These are phyloP conservation scores for Tachina lurida DNA, from an alignment of 2,888 invertebrate genomes.

Conservation along the genomic window DNA sequence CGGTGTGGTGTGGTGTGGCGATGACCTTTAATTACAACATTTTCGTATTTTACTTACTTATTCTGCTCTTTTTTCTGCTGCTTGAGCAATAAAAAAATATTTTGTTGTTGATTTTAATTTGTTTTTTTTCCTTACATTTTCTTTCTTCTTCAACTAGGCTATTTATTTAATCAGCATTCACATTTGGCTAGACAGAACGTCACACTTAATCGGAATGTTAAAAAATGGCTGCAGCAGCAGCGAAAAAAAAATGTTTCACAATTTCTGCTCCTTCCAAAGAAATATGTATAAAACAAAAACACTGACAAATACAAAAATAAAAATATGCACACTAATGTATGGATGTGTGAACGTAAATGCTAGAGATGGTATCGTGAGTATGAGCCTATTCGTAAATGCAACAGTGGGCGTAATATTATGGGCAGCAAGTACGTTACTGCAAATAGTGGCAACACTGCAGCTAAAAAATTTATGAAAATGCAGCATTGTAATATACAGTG, in stretches of 20 bases:
- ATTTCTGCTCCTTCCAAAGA: conserved; percentile 22
- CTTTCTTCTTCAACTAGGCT: conserved; percentile 19
- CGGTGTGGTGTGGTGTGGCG: conserved; percentile 62
- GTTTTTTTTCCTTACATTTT: neutral
- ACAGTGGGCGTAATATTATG: no score
- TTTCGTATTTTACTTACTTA: conserved; percentile 35
- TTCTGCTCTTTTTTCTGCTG: conserved; percentile 4
- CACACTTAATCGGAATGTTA: conserved; percentile 67
- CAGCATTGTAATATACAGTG: no score
- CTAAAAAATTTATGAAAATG: no score
- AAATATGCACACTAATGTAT: neutral
- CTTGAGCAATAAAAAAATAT: conserved; percentile 38
- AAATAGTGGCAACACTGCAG: no score
- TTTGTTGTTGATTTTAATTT: conserved; percentile 27
- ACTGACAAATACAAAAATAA: neutral
- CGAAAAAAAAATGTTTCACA: conserved; percentile 37
- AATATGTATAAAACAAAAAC: neutral
- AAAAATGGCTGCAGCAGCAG: conserved; percentile 26
- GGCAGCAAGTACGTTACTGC: no score
- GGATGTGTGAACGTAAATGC: neutral
- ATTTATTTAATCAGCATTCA: conserved; percentile 69
- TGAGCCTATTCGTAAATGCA: no score
- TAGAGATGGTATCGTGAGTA: no score
- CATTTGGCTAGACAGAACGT: conserved; percentile 73
- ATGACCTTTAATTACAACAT: conserved; percentile 70